Evolutionary conservation across 2,888 invertebrate genomes (phyloP).

Genomic region (Coleophora flavipennella): DNA sequence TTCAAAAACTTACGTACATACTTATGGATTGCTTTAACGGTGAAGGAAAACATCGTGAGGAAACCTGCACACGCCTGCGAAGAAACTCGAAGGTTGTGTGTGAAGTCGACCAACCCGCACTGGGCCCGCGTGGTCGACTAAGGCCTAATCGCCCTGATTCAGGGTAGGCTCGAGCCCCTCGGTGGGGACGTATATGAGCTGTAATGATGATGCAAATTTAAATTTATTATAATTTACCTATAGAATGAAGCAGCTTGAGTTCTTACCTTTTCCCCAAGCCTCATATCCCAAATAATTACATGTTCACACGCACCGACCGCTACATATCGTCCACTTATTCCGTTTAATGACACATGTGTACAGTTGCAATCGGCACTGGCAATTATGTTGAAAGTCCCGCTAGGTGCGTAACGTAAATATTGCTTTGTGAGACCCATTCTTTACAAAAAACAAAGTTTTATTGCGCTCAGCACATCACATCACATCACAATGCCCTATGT

Average conservation of each 20-base stretch:
- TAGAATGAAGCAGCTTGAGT: neutral
- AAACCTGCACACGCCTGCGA: too few species aligned
- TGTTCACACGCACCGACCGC: constrained; percentile 96
- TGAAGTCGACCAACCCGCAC: too few species aligned
- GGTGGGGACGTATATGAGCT: too few species aligned
- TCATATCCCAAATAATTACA: constrained; percentile 94
- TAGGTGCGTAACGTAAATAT: constrained; percentile 89
- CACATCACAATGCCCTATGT: neutral
- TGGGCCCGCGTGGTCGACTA: too few species aligned
- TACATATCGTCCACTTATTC: constrained; percentile 85
- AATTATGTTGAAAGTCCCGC: constrained; percentile 91
- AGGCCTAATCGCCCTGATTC: too few species aligned
- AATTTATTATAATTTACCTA: neutral
- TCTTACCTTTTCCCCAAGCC: constrained; percentile 83
- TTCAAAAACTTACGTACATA: too few species aligned
- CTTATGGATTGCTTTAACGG: too few species aligned
- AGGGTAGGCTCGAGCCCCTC: too few species aligned
- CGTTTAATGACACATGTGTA: constrained; percentile 82
- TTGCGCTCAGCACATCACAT: neutral
- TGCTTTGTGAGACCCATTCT: constrained; percentile 93
- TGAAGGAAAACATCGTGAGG: too few species aligned
- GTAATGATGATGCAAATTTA: too few species aligned
- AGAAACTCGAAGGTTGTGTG: too few species aligned
- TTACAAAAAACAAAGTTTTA: neutral
- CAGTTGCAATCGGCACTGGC: constrained; percentile 85